These are phyloP conservation scores for Sarcophaga subvicina DNA, from an alignment of 2,888 invertebrate species.

Conservation along the genomic window DNA sequence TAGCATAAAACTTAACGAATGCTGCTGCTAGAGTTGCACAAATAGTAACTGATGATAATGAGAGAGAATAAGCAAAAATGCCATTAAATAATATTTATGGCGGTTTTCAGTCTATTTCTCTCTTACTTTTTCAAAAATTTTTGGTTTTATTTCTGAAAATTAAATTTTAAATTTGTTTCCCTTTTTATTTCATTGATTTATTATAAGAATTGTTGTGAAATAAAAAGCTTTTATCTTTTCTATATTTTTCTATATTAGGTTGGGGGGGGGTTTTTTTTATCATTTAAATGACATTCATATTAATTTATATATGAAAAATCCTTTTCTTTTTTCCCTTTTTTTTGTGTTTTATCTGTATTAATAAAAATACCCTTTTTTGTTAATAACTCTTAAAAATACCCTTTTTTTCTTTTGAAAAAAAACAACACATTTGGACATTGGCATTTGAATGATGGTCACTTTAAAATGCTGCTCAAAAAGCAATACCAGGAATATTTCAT, in stretches of 20 bases:
- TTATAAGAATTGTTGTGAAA: constrained; percentile 24
- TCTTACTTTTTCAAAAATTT: neutral
- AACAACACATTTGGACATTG: constrained; percentile 66
- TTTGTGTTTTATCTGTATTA: constrained; percentile 61
- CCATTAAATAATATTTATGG: constrained; percentile 63
- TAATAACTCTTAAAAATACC: constrained; percentile 64
- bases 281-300: constrained; percentile 64
- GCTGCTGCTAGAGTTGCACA: constrained; percentile 18
- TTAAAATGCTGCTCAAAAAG: constrained; percentile 37
- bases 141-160: neutral
- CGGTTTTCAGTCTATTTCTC: constrained; percentile 16
- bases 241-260: neutral
- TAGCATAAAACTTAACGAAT: constrained; percentile 63
- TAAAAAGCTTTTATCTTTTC: constrained; percentile 64
- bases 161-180: constrained; percentile 15
- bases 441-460: constrained; percentile 70
- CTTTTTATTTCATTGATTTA: constrained; percentile 60
- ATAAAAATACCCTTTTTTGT: constrained; percentile 68
- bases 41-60: constrained; percentile 46
- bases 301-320: constrained; percentile 53
- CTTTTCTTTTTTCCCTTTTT: constrained; percentile 27
- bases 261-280: constrained; percentile 33
- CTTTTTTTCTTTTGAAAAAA: constrained; percentile 46
- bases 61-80: constrained; percentile 46
- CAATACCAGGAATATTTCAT: constrained; percentile 65